Conservation (phyloP, 1,140 invertebrate species). For the Nomia melanderi region DNA sequence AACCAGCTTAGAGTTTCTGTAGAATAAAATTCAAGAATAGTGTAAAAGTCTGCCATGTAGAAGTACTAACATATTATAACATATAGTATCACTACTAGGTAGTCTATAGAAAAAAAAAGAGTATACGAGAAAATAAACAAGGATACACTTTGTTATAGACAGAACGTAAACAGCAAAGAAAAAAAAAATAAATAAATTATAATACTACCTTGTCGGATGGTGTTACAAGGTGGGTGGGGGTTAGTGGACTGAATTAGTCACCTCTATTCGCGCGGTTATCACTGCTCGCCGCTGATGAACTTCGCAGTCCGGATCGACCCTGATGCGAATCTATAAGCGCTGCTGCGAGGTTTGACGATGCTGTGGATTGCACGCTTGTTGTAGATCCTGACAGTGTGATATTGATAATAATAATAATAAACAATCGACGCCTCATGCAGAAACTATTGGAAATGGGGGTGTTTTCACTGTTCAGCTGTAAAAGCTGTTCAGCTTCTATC, state of each 20-base stretch:
- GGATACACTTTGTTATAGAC: slow-evolving; percentile 47
- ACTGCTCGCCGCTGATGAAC: slow-evolving; percentile 72
- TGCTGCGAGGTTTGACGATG: slow-evolving; percentile 81
- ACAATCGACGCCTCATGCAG: slow-evolving; percentile 19
- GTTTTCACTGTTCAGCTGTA: background rate
- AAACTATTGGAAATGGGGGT: slow-evolving; percentile 21
- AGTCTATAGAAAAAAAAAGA: slow-evolving; percentile 36
- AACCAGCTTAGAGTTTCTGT: slow-evolving; percentile 19
- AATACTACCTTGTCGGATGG: slow-evolving; percentile 71
- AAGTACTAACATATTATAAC: slow-evolving; percentile 40
- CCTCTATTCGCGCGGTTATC: slow-evolving; percentile 80
- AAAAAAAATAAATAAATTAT: slow-evolving; percentile 66
- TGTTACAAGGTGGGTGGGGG: slow-evolving; percentile 70
- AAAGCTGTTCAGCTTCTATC: background rate
- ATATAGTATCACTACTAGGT: slow-evolving; percentile 34
- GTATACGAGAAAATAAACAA: slow-evolving; percentile 24
- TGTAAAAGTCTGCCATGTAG: slow-evolving; percentile 3
- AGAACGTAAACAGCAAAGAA: slow-evolving; percentile 59
- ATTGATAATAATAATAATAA: slow-evolving; percentile 46
- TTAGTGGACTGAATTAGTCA: slow-evolving; percentile 74
- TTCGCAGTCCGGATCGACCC: slow-evolving; percentile 73
- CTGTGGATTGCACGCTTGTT: slow-evolving; percentile 77
- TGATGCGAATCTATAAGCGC: slow-evolving; percentile 82
- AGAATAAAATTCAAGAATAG: slow-evolving; percentile 6
- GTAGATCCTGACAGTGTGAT: slow-evolving; percentile 74